Base-by-base conservation (phyloP, 2,113 vertebrate genomes). In the Osmerus mordax region DNA sequence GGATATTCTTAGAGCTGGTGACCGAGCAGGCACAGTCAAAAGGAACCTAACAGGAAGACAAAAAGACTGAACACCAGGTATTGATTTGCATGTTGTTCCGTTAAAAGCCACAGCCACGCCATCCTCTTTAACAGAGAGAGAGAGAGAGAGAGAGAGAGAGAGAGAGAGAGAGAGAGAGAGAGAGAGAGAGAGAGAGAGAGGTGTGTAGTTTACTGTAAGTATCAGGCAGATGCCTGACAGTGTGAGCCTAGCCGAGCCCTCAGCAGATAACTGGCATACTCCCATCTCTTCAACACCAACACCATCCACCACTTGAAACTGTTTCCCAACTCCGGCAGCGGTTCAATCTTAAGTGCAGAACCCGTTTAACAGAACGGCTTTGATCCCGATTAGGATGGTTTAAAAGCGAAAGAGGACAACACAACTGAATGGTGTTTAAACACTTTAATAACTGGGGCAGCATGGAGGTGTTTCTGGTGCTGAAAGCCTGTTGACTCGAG, bases 1-100 rank as follows among this genome's bases (percentile, higher is more conserved):
- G 65, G 79, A 77, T 88, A 89, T 89, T 89, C 84, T 90, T 88
- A 88, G 89, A 83, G 3, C 67, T 21, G 82, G 76, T 87, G 83
- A 81, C 78, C 75, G 81, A 72, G 76, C 79, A 70, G 77, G 67
- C 78, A 28, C 25, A 62, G 53, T 76, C 70, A 87, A 83, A 86
- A 82, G 82, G 77, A 47, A 63, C 65, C 71, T 84, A 86, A 86
- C 86, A 64, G 62, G 55, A 70, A 64, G 73, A 79, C 71, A 82
- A 78, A 75, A 72, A 2, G 6, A 41, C 25, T 59, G 21, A 71
- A 78, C 76, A 75, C 59, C 67, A 55, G 73, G 51, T 69, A 75
- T 78, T 76, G 54, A 74, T 71, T 81, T 84, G 71, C 80, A 75
- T 73, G 60, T 41, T n/a, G 61, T 67, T 75, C 73, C 19, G 76